Base-by-base conservation (phyloP, 2,888 invertebrate genomes). In the Pseudococcus viburni region DNA sequence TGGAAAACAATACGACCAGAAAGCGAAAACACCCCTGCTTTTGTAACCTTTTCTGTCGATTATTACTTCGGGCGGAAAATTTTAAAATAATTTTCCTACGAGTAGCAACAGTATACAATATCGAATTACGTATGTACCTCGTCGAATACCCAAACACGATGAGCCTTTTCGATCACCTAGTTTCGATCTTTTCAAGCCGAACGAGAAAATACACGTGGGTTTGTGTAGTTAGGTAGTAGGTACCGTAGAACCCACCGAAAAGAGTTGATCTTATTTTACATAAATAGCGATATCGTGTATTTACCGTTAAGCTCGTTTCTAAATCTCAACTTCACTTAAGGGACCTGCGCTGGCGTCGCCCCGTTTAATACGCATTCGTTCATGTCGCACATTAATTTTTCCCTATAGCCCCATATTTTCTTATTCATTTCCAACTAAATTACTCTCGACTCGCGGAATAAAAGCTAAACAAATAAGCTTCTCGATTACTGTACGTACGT, bases 331-430 rank as follows among this genome's bases (percentile, higher is more conserved):
- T 83, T 83, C 80, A 83, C 80, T 83, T 83, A 83, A 83, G 80
- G 80, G 80, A 83, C 46, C 42, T 42, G 42, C 42, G 42, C 42
- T 19, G 5, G 46, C 80, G 46, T 73, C 73, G 73, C 33, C 73
- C 73, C 80, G 80, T 83, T 83, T 83, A 83, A 83, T 83, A 46
- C 80, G 46, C 80, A 83, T 83, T 83, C 80, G 80, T 83, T 83
- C 80, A 83, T 83, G 80, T 83, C 80, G 80, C 80, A 26, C 80
- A 83, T 83, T 83, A 83, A 83, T 83, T 83, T 83, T 83, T 83
- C 80, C 80, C 80, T 83, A 83, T 83, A 46, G 80, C 80, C 80
- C 46, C 80, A 83, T 83, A 83, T 83, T 46, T 83, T 83, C 80
- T 83, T 83, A 83, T 83, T 83, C 46, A 83, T 83, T 83, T 83